These are phyloP conservation scores for Tetragonula carbonaria DNA, from an alignment of 2,888 invertebrate species.

Conservation along the genomic window DNA sequence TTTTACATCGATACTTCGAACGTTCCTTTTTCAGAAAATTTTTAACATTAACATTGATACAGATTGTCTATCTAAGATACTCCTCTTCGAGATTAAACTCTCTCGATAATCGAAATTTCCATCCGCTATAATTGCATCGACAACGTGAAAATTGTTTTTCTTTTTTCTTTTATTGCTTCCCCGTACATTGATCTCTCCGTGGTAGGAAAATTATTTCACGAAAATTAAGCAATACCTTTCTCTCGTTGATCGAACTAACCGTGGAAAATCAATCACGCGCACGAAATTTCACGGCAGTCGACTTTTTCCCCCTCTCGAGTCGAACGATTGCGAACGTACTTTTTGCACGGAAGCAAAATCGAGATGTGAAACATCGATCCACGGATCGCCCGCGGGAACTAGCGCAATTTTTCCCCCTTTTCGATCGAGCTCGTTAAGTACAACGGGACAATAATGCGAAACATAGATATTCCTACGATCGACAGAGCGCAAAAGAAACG, in stretches of 20 bases:
- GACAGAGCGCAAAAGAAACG: slow-evolving; percentile 3
- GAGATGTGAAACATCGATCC: background rate
- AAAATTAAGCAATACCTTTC: background rate
- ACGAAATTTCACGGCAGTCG: background rate
- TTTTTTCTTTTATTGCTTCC: background rate
- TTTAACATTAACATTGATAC: too few relatives aligned
- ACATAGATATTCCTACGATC: background rate
- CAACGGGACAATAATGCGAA: slow-evolving; percentile 6
- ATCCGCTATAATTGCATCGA: too few relatives aligned
- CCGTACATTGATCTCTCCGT: background rate
- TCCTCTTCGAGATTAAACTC: too few relatives aligned
- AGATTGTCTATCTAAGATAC: too few relatives aligned
- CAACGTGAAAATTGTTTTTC: background rate
- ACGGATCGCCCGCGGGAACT: background rate
- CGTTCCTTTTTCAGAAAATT: too few relatives aligned
- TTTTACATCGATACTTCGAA: too few relatives aligned
- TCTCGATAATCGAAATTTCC: too few relatives aligned
- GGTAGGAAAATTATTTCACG: background rate
- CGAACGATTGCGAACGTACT: background rate
- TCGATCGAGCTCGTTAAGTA: background rate
- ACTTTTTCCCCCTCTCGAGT: background rate
- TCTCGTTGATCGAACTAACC: background rate
- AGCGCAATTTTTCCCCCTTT: background rate
- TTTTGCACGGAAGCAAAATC: background rate
- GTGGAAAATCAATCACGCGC: too few relatives aligned